Evolutionary conservation across 2,797 vertebrate species (phyloP), one percentile per base, ranked within the genome.

Genomic region (Limosa lapponica): DNA sequence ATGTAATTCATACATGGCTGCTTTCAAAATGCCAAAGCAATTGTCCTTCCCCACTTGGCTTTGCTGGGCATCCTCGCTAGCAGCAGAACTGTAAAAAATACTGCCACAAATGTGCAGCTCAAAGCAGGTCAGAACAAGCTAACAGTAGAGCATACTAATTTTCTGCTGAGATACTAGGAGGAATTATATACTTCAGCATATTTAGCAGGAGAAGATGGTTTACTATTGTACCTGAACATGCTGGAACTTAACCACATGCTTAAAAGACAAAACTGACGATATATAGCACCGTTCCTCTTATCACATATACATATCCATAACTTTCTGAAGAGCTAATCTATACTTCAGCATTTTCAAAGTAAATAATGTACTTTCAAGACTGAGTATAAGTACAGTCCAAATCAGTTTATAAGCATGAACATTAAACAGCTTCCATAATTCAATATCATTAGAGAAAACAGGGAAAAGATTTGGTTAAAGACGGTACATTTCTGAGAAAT

Each of bases 121-220:
- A 10, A 70, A 78, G 57, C 93, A 94, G 65, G 92, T 85, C 74
- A 80, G 81, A 92, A 95, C 95, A 94, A 82, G 90, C 59, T 48
- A 70, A 74, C 23, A 73, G 43, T 3, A 77, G 11, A 84, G 70
- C 86, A 87, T 23, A 62, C 36, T 30, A 58, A 87, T 66, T 90
- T 93, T 89, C 80, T 82, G 61, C 51, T 84, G 58, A 92, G n/a
- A 64, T 89, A 75, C 62, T 48, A 70, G 52, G 11, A 27, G 20
- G 52, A 95, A 93, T 87, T 46, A 92, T 52, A 70, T 36, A 62
- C 74, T 93, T 94, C 81, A 94, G 89, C 51, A 27, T 61, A 87
- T 87, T 91, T 78, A 90, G 41, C 4, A 2, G 37, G 57, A 89
- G 39, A 77, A 85, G 81, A 71, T 1, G 3, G 54, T 48, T 87